A percentile compares a stretch with the other conserved stretches of the same genome.
These are phyloP conservation scores for Opisthocomus hoazin DNA, from an alignment of 2,113 vertebrate genomes.

Conservation along the genomic window DNA sequence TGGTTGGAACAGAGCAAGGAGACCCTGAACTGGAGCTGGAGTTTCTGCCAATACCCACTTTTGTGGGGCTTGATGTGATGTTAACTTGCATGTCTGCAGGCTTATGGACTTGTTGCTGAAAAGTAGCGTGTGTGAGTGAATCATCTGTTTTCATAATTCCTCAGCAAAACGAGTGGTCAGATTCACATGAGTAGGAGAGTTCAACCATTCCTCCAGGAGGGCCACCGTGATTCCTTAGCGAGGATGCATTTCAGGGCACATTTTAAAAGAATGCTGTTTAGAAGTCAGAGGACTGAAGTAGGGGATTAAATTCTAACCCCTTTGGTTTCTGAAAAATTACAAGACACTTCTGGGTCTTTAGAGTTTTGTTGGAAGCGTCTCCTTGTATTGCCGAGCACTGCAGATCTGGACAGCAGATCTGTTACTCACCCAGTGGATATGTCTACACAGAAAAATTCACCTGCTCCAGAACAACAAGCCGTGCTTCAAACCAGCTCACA, in stretches of 20 bases:
- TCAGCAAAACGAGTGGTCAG: neutral
- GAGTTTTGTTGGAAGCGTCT: neutral
- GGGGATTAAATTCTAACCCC: neutral
- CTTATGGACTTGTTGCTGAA: neutral
- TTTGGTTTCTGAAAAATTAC: neutral
- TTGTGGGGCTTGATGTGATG: neutral
- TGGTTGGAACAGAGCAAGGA: neutral
- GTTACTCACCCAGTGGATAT: neutral
- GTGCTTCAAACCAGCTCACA: neutral
- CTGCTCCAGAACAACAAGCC: neutral
- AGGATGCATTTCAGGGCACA: neutral
- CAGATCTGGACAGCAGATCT: neutral
- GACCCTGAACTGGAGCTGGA: neutral
- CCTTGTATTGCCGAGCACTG: rapidly evolving
- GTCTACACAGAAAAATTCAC: neutral
- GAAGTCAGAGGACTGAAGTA: neutral
- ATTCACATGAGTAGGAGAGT: neutral
- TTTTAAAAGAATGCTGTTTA: neutral
- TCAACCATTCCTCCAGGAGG: neutral
- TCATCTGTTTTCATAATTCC: neutral
- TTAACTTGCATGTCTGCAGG: neutral
- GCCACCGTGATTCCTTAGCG: neutral
- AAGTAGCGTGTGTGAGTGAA: neutral
- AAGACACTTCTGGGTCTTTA: neutral
- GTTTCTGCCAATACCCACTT: neutral